Conservation (phyloP, 2,113 vertebrate genomes). For the Notiomystis cincta region DNA sequence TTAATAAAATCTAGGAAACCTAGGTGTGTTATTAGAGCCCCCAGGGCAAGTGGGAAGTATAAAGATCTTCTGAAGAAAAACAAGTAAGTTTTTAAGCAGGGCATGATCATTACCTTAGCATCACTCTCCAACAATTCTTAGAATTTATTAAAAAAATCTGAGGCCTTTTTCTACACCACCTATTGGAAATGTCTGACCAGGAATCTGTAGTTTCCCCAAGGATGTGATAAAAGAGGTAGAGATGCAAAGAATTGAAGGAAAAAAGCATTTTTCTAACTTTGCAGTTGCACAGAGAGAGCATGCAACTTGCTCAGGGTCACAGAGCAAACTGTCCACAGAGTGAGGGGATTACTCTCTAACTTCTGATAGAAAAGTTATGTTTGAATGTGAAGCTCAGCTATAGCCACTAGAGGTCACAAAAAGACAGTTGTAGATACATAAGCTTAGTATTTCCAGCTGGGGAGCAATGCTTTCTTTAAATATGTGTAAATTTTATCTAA, state of each 20-base stretch:
- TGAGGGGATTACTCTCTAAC: fast-evolving
- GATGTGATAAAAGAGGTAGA: neutral
- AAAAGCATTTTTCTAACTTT: neutral
- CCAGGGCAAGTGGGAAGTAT: neutral
- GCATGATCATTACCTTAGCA: neutral
- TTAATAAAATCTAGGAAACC: neutral
- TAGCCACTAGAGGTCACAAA: constrained; percentile 64
- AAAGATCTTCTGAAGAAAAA: neutral
- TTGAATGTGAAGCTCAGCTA: neutral
- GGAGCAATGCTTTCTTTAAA: neutral
- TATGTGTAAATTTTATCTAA: neutral
- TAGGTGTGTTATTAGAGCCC: neutral
- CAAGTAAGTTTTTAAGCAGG: neutral
- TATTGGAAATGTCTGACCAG: neutral
- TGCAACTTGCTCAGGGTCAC: neutral
- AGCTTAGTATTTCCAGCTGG: neutral
- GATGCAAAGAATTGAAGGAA: neutral
- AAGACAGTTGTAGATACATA: neutral
- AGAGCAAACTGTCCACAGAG: neutral
- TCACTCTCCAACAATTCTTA: neutral
- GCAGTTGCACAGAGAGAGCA: neutral
- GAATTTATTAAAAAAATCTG: neutral
- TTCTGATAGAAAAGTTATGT: neutral
- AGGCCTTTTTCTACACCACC: neutral
- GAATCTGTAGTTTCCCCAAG: neutral